phyloP scores from a whole-genome alignment of 2,797 vertebrate species.

The Cirrhinus molitorella region DNA sequence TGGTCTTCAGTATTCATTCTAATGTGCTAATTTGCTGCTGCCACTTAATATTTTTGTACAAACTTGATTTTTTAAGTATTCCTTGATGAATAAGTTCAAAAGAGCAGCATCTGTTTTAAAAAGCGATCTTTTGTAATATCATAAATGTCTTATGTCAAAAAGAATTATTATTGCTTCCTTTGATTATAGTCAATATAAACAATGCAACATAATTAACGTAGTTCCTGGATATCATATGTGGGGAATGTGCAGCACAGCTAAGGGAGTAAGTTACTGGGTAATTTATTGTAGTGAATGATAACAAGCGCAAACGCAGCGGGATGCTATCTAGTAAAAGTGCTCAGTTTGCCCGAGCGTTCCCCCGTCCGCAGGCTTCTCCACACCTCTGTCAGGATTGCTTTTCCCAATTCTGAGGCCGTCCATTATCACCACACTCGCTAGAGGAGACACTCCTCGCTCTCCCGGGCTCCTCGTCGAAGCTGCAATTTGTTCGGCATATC shows the following conservation, averaged over 20 bases:
- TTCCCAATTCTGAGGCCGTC: not conserved
- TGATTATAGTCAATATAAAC: not conserved
- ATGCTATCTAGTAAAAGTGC: not conserved
- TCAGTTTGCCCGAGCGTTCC: not conserved
- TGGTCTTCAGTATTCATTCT: too few species aligned
- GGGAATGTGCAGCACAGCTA: not conserved
- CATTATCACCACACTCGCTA: not conserved
- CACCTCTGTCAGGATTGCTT: not conserved
- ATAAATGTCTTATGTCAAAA: not conserved
- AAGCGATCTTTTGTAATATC: not conserved
- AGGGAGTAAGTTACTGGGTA: not conserved
- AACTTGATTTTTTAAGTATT: not conserved
- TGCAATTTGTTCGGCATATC: conserved; percentile 17
- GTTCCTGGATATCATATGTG: not conserved
- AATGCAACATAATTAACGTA: not conserved
- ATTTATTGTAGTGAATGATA: not conserved
- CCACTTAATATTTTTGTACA: too few species aligned
- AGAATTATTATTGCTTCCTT: not conserved
- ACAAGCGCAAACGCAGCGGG: not conserved
- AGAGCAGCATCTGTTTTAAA: not conserved
- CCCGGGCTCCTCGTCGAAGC: not conserved
- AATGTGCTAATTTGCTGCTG: too few species aligned
- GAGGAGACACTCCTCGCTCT: conserved; percentile 8
- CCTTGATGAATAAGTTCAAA: not conserved
- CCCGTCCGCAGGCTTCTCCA: not conserved